These are phyloP conservation scores for Spatula versicolor DNA, from an alignment of 2,797 vertebrate species.

Conservation along the genomic window DNA sequence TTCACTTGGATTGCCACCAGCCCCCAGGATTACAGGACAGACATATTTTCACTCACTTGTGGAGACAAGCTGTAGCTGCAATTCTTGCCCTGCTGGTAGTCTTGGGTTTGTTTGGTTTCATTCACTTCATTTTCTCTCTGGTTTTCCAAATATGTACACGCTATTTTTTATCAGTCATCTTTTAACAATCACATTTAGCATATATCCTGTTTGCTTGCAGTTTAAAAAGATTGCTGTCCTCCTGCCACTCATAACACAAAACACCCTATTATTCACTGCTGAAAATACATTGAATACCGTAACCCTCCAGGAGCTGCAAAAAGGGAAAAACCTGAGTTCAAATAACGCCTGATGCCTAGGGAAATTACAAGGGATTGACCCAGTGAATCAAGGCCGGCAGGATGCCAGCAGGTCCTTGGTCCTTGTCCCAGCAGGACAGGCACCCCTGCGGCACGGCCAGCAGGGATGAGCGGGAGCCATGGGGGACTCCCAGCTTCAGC, in stretches of 20 bases:
- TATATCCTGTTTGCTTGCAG: not conserved
- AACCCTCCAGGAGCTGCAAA: not conserved
- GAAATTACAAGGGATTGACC: not conserved
- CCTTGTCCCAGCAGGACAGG: not conserved
- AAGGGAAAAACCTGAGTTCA: not conserved
- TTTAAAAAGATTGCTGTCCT: not conserved
- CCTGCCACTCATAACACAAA: not conserved
- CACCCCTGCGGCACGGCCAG: not conserved
- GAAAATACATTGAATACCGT: not conserved
- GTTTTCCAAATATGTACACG: not conserved
- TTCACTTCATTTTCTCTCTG: not conserved
- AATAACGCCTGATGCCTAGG: not conserved
- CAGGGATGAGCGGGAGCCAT: not conserved
- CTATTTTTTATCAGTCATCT: not conserved
- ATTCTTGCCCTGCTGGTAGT: not conserved
- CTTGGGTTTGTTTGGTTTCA: not conserved
- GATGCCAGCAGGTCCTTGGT: not conserved
- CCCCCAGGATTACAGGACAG: not conserved
- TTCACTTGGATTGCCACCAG: slow-evolving; percentile 13
- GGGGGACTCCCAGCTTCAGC: not conserved
- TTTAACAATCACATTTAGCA: not conserved
- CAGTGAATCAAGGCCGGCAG: not conserved
- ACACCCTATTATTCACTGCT: not conserved
- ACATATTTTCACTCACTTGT: not conserved
- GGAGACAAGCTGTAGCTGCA: not conserved